Evolutionary conservation across 2,888 invertebrate genomes (phyloP), one percentile per base, ranked within the genome.

Genomic region (Eumacrocentrus americanus): DNA sequence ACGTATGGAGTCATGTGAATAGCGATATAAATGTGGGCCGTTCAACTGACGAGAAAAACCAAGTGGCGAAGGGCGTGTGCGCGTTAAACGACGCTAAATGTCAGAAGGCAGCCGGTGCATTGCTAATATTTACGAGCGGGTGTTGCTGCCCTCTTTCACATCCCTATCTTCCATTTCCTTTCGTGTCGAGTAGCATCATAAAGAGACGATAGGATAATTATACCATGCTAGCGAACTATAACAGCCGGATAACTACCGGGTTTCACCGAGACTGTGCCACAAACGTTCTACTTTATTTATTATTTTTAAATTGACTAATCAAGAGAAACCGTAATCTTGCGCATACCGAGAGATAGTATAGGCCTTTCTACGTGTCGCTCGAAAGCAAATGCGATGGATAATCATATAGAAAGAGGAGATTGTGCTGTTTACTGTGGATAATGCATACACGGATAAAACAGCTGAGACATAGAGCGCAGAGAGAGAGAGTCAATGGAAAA

Each of bases 351-450:
- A 16, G 6, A 40, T 16, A 14, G 40, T 6, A 23, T 38, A 52
- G 40, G 52, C 38, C 40, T 52, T 52, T 40, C 25, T n/a, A n/a
- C n/a, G n/a, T n/a, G n/a, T n/a, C n/a, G n/a, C n/a, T n/a, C n/a
- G n/a, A n/a, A n/a, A n/a, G n/a, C 25, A 18, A 42, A 9, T 42
- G 16, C 9, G 20, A 42, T 42, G 9, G 7, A 52, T 22, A 38
- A 3, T 12, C 3, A 6, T 25, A 20, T n/a, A 16, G 46, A 37
- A 18, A 44, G 48, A 20, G 48, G 38, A 59, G 34, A 53, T 53
- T 25, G 58, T 58, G 47, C 58, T 66, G 52, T 63, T 62, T 63
- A 60, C 62, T 16, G 12, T 53, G 58, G 55, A 63, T 62, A 62
- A 57, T 50, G 60, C 48, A 54, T 51, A 61, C 54, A 52, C 37